phyloP scores from a whole-genome alignment of 92 coral and sea anemone species.

The Pocillopora grandis region DNA sequence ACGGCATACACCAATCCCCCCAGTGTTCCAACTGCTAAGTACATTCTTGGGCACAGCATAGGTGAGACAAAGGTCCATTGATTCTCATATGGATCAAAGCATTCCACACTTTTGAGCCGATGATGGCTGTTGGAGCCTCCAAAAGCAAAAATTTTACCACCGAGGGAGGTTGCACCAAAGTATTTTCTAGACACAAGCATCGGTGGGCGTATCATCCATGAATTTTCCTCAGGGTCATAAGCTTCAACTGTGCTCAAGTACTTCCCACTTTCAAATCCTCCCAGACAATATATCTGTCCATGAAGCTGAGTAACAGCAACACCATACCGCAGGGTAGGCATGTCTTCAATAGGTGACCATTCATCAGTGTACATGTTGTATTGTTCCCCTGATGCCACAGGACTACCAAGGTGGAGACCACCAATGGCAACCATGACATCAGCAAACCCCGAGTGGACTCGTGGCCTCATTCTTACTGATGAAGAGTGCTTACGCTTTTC shows the following conservation, averaged over 20 bases:
- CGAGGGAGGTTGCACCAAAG: conserved; percentile 88
- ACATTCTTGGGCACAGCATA: conserved; percentile 85
- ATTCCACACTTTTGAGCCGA: conserved; percentile 81
- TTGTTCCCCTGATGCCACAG: conserved; percentile 82
- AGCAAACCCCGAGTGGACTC: conserved; percentile 89
- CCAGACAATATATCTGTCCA: conserved; percentile 89
- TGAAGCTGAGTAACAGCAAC: conserved; percentile 79
- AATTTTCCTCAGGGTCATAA: conserved; percentile 73
- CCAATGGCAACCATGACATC: conserved; percentile 86
- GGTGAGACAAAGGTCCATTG: conserved; percentile 71
- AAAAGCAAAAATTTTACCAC: conserved; percentile 84
- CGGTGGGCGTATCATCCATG: conserved; percentile 62
- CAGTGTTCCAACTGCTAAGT: conserved; percentile 78
- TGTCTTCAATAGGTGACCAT: conserved; percentile 69
- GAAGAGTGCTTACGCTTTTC: conserved; percentile 83
- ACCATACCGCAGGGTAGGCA: conserved; percentile 87
- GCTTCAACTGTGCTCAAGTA: conserved; percentile 75
- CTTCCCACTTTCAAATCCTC: conserved; percentile 81
- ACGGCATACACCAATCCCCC: conserved; percentile 91
- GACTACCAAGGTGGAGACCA: conserved; percentile 81
- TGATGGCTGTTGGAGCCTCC: conserved; percentile 89
- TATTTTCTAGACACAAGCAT: conserved; percentile 89
- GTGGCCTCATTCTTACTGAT: conserved; percentile 74
- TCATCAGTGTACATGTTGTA: conserved; percentile 90
- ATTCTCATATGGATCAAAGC: conserved; percentile 78